A percentile compares a stretch with the other conserved stretches of the same genome.
These are phyloP conservation scores for Saturnia japonica DNA, from an alignment of 2,888 invertebrate genomes.

Conservation along the genomic window DNA sequence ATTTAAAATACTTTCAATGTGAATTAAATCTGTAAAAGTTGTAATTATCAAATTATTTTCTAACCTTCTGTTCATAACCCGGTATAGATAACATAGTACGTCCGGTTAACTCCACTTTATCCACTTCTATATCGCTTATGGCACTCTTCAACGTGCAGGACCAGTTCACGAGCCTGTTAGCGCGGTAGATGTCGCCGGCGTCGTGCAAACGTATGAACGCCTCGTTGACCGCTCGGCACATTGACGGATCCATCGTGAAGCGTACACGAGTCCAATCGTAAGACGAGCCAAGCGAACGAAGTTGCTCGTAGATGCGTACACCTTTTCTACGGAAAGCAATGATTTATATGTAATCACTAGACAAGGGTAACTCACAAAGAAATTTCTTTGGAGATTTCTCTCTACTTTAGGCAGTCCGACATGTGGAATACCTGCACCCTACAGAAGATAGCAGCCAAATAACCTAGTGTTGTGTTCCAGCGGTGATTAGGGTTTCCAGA, in stretches of 20 bases:
- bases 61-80: slow-evolving; percentile 90
- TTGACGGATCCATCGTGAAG: slow-evolving; percentile 98
- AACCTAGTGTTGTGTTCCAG: no score
- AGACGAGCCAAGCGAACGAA: slow-evolving; percentile 93
- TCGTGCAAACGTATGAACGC: slow-evolving; percentile 96
- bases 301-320: slow-evolving; percentile 88
- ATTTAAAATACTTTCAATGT: no score
- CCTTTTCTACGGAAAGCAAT: slow-evolving; percentile 83
- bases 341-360: no score
- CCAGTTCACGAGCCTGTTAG: slow-evolving; percentile 98
- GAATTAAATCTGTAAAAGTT: no score
- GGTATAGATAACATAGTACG: slow-evolving; percentile 94
- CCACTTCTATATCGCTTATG: slow-evolving; percentile 99
- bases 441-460: no score
- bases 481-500: no score
- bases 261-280: slow-evolving; percentile 96
- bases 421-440: no score
- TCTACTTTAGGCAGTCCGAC: no score
- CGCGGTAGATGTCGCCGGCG: slow-evolving; percentile 93
- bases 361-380: no score
- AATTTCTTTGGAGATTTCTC: no score
- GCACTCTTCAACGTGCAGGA: slow-evolving; percentile 98
- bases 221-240: slow-evolving; percentile 94
- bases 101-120: slow-evolving; percentile 94
- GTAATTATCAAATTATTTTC: no score